phyloP scores from a whole-genome alignment of 2,113 vertebrate genomes.

The Turnix velox region DNA sequence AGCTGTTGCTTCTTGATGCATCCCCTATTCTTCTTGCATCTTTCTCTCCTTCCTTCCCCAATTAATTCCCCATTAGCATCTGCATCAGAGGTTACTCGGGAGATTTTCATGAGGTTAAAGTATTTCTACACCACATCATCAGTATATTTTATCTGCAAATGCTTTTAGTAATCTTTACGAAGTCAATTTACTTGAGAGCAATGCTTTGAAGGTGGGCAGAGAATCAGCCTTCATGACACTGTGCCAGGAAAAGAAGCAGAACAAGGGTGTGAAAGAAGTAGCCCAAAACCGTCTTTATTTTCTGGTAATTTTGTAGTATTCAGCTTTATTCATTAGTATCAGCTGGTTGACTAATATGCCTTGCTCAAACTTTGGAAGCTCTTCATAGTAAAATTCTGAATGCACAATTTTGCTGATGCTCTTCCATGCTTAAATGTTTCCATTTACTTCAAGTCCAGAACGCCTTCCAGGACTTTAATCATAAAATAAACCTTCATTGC shows the following conservation, averaged over 20 bases:
- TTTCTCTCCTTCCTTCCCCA: not conserved
- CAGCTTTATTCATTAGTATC: not conserved
- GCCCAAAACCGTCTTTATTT: not conserved
- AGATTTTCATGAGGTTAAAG: not conserved
- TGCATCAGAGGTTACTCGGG: not conserved
- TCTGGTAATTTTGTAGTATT: not conserved
- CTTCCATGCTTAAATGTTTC: not conserved
- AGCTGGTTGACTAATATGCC: not conserved
- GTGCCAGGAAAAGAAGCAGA: not conserved
- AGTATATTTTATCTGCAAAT: not conserved
- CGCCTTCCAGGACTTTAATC: not conserved
- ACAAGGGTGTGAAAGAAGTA: not conserved
- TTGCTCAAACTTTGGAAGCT: not conserved
- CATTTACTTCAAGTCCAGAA: not conserved
- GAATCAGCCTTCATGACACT: not conserved
- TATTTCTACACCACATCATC: not conserved
- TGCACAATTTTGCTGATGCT: not conserved
- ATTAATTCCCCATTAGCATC: not conserved
- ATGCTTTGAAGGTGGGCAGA: not conserved
- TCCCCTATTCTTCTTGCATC: not conserved
- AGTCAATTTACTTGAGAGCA: not conserved
- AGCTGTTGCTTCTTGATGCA: not conserved
- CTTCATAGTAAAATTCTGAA: not conserved
- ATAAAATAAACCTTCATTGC: not conserved
- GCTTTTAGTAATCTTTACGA: not conserved